These are phyloP conservation scores for Melanerpes formicivorus DNA, from an alignment of 2,113 vertebrate species.

Conservation along the genomic window DNA sequence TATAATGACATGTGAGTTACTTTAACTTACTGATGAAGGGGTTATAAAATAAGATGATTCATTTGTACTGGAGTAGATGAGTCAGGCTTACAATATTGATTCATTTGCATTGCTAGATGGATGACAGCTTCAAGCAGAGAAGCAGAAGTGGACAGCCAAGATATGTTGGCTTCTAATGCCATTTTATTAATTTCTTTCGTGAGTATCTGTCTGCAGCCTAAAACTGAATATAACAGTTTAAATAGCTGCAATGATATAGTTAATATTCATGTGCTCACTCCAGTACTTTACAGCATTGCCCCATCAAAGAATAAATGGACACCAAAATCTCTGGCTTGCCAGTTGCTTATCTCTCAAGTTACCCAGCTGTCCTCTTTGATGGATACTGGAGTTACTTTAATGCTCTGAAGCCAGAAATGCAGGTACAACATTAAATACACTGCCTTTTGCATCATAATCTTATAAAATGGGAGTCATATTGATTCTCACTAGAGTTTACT, in stretches of 20 bases:
- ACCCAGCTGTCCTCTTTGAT: conserved; percentile 31
- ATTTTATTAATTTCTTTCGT: neutral
- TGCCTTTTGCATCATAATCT: neutral
- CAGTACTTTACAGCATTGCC: neutral
- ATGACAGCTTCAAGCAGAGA: neutral
- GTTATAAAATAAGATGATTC: neutral
- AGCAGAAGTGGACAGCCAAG: neutral
- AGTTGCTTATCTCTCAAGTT: neutral
- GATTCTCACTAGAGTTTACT: neutral
- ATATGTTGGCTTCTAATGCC: neutral
- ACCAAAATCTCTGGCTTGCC: neutral
- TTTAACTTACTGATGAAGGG: neutral
- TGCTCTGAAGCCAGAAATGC: neutral
- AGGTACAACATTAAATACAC: neutral
- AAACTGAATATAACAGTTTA: neutral
- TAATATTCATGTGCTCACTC: neutral
- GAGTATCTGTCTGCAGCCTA: neutral
- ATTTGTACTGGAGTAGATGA: neutral
- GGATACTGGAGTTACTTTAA: neutral
- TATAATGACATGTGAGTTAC: neutral
- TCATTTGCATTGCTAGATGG: neutral
- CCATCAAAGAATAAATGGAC: neutral
- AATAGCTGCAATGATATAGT: neutral
- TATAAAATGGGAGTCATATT: neutral
- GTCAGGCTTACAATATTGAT: neutral